phyloP scores from a whole-genome alignment of 1,140 invertebrate genomes.

The Epicauta chinensis region DNA sequence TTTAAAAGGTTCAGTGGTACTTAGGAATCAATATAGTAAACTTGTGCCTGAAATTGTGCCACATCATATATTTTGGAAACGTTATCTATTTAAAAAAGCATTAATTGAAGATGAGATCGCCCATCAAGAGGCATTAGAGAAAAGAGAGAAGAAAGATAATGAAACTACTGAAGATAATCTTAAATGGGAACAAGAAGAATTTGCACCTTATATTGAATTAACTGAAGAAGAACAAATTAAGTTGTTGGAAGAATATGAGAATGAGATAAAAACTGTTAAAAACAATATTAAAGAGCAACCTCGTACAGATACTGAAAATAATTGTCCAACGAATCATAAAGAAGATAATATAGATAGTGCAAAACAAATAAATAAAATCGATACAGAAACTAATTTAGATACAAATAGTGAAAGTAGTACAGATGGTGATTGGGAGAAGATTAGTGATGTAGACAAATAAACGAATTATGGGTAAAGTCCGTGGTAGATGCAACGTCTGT shows the following conservation, averaged over 20 bases:
- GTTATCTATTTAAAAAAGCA: slow-evolving; percentile 55
- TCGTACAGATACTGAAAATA: background rate
- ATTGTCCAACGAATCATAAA: slow-evolving; percentile 11
- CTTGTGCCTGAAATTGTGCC: slow-evolving; percentile 50
- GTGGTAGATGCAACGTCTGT: no score
- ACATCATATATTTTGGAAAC: slow-evolving; percentile 52
- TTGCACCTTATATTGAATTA: slow-evolving; percentile 51
- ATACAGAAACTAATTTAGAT: slow-evolving; percentile 28
- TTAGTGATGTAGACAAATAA: slow-evolving; percentile 33
- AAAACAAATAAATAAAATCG: slow-evolving; percentile 22
- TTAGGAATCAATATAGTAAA: slow-evolving; percentile 47
- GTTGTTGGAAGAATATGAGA: slow-evolving; percentile 53
- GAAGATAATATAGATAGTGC: slow-evolving; percentile 6
- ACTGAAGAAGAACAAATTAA: slow-evolving; percentile 54
- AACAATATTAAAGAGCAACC: slow-evolving; percentile 7
- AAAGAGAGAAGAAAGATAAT: slow-evolving; percentile 37
- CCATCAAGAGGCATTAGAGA: slow-evolving; percentile 40
- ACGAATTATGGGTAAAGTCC: no score
- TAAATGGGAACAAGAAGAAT: slow-evolving; percentile 49
- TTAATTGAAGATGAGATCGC: slow-evolving; percentile 52
- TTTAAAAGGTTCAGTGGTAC: slow-evolving; percentile 43
- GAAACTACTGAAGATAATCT: slow-evolving; percentile 31
- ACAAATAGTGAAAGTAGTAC: slow-evolving; percentile 37
- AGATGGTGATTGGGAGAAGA: slow-evolving; percentile 42
- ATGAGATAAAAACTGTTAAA: slow-evolving; percentile 34